These are phyloP conservation scores for Tipula helvola DNA, from an alignment of 2,888 invertebrate genomes.

Conservation along the genomic window DNA sequence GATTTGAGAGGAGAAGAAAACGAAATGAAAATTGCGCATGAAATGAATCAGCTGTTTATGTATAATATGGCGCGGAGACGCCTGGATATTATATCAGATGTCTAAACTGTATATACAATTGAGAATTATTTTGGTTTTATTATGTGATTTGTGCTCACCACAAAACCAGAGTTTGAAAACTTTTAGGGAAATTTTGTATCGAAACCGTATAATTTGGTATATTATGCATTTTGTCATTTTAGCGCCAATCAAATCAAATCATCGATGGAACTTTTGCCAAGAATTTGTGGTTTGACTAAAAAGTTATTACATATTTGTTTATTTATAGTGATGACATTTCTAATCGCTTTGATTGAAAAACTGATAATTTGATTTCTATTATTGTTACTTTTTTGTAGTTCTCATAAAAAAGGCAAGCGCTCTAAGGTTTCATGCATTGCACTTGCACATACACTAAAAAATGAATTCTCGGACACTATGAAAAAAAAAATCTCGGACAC, in stretches of 20 bases:
- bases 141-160: background rate
- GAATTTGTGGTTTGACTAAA: background rate
- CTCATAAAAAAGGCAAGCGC: too few species aligned
- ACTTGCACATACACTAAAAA: too few species aligned
- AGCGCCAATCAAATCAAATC: background rate
- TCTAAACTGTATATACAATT: background rate
- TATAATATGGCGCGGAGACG: background rate
- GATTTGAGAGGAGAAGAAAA: background rate
- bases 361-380: background rate
- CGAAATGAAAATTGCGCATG: background rate
- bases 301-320: background rate
- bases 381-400: too few species aligned
- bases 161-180: background rate
- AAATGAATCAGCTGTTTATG: background rate
- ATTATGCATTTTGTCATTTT: background rate
- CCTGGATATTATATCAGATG: background rate
- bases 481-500: too few species aligned
- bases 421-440: too few species aligned
- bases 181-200: background rate
- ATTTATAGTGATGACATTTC: background rate
- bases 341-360: background rate
- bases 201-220: background rate
- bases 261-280: background rate
- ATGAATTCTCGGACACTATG: too few species aligned
- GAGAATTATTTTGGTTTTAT: background rate